Evolutionary conservation across 35 echinoderm and acorn worm species (phyloP), one percentile per base, ranked within the genome.

Genomic region (Chiridota heheva): DNA sequence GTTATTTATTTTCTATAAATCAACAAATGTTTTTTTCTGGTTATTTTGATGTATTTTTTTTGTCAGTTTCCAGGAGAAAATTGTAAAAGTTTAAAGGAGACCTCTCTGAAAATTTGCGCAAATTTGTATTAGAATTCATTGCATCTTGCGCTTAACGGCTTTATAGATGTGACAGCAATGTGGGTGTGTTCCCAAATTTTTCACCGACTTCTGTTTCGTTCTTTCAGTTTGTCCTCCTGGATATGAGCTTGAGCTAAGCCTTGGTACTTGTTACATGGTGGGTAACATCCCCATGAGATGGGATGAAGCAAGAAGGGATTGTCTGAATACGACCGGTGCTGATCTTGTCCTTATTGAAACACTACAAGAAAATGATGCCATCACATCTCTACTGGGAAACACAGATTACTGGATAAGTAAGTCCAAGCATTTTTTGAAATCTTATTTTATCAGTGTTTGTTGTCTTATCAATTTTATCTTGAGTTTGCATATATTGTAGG

Each of bases 301-400:
- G 86, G 42, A 49, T 27, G 65, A 89, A n/a, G 86, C 86, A 1
- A 69, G 86, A 63, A 26, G 33, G n/a, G 60, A 82, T 36, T 89
- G 86, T 65, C 28, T 63, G 1, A 45, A 36, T 0, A 68, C 51
- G 15, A 27, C n/a, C 36, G 70, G 84, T 47, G 73, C 78, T 32
- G 87, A 90, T 60, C 37, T 90, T 53, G 87, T 76, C 56, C 72
- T 64, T 42, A 90, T 90, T 44, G 69, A 84, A 18, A 90, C 43
- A 20, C 40, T 27, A 5, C 42, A 66, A 28, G 81, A 84, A 60
- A 66, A 60, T 38, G 68, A 73, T 2, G 22, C 49, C 56, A 24
- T 90, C n/a, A 58, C 12, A 29, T 1, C 2, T 10, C 4, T 61
- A 10, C 66, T 82, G 6, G 67, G 57, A 17, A 36, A 56, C 29